A percentile compares a stretch with the other conserved stretches of the same genome.
Conservation (phyloP, 2,888 invertebrate species). For the Halictus ligatus region DNA sequence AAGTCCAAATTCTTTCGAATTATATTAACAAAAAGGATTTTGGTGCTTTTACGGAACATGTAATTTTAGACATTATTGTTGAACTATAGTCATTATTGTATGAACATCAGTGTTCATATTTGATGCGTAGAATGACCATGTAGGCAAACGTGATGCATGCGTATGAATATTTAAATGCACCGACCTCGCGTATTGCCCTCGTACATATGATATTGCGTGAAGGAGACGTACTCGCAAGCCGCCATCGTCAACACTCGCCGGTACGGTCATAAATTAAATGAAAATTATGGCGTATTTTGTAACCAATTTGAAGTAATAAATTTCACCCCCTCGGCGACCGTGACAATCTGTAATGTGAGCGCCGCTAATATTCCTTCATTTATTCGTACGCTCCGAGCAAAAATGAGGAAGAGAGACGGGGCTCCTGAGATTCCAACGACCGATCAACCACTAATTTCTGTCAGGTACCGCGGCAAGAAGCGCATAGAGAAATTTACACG, state of each 20-base stretch:
- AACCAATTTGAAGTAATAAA: slow-evolving; percentile 76
- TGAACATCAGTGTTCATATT: not conserved
- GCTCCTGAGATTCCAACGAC: slow-evolving; percentile 18
- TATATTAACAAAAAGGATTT: not conserved
- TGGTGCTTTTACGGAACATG: not conserved
- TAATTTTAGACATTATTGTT: not conserved
- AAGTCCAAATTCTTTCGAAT: not conserved
- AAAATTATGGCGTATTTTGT: slow-evolving; percentile 74
- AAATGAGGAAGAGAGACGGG: slow-evolving; percentile 19
- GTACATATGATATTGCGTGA: slow-evolving; percentile 55
- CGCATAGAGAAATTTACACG: slow-evolving; percentile 11
- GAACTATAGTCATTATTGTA: too few relatives aligned
- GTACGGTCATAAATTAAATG: slow-evolving; percentile 53
- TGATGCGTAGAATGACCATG: slow-evolving; percentile 6
- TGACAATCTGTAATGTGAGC: slow-evolving; percentile 57
- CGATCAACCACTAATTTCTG: slow-evolving; percentile 31
- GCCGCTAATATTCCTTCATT: slow-evolving; percentile 66
- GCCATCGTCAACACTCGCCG: slow-evolving; percentile 66
- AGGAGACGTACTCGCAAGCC: slow-evolving; percentile 34
- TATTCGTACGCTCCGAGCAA: slow-evolving; percentile 44
- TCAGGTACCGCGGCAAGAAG: not conserved
- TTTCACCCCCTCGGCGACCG: slow-evolving; percentile 58
- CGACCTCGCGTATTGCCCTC: slow-evolving; percentile 44
- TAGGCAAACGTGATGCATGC: slow-evolving; percentile 57
- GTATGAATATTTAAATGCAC: slow-evolving; percentile 69